Percentiles rank a stretch among this genome's conserved stretches.
Evolutionary conservation across 2,113 vertebrate genomes (phyloP).

Genomic region (Myotis brandtii): DNA sequence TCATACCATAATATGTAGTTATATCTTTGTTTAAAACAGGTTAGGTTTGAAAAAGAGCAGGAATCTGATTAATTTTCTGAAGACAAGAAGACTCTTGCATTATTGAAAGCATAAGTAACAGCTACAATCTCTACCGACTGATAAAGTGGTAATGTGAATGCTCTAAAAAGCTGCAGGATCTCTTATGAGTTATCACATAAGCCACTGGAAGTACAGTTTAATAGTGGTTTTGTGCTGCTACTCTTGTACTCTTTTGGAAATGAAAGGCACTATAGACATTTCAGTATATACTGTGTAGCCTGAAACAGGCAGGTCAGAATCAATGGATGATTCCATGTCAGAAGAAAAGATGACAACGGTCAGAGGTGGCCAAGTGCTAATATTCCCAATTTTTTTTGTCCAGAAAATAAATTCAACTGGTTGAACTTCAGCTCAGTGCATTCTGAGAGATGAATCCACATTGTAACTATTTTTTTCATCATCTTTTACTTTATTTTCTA

Average conservation of each 20-base stretch:
- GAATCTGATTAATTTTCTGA: not conserved
- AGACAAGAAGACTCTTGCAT: not conserved
- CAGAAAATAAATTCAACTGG: conserved; percentile 50
- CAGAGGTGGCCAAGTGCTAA: conserved; percentile 22
- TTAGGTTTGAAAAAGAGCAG: not conserved
- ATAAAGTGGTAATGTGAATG: rapidly evolving
- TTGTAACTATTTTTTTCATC: not conserved
- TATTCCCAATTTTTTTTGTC: not conserved
- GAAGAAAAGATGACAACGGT: conserved; percentile 23
- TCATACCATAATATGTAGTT: not conserved
- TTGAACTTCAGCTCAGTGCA: not conserved
- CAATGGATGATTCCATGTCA: not conserved
- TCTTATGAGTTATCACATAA: not conserved
- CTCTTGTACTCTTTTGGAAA: not conserved
- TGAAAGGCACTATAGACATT: not conserved
- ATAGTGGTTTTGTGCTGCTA: not conserved
- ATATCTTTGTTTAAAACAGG: conserved; percentile 16
- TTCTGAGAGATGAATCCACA: conserved; percentile 53
- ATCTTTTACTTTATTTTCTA: conserved; percentile 25
- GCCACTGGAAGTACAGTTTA: rapidly evolving
- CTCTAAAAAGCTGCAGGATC: rapidly evolving
- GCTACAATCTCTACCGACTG: not conserved
- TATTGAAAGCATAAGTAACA: not conserved
- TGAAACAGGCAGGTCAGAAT: not conserved
- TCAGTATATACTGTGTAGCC: not conserved